These are phyloP conservation scores for Sander vitreus DNA, from an alignment of 2,113 vertebrate species.

Conservation along the genomic window DNA sequence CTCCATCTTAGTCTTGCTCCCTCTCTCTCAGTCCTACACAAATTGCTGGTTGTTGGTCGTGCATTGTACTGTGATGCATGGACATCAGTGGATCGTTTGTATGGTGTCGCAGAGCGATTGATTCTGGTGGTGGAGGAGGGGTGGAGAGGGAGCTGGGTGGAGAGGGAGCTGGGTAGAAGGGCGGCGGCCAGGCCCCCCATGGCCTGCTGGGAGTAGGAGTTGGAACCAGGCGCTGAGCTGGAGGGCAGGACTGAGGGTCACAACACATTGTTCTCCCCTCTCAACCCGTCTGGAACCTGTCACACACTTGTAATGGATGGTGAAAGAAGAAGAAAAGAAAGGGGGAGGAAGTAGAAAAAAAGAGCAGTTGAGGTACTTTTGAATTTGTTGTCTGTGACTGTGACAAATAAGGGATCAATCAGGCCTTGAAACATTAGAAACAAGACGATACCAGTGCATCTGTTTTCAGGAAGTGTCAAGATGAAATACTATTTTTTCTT, in stretches of 20 bases:
- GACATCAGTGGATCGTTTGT: conserved; percentile 83
- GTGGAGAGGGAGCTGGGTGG: conserved; percentile 45
- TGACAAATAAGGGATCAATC: conserved; percentile 80
- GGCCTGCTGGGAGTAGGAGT: conserved; percentile 85
- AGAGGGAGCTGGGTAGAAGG: conserved; percentile 44
- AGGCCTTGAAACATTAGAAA: conserved; percentile 41
- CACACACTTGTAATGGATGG: conserved; percentile 81
- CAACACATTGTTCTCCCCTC: conserved; percentile 83
- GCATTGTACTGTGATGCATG: conserved; percentile 80
- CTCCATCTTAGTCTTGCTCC: conserved; percentile 47
- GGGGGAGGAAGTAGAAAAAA: conserved; percentile 52
- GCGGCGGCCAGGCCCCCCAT: conserved; percentile 75
- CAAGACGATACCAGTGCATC: conserved; percentile 40
- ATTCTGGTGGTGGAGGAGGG: conserved; percentile 74
- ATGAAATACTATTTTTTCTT: neutral
- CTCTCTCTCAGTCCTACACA: conserved; percentile 50
- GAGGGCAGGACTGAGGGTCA: conserved; percentile 86
- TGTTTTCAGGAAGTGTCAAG: conserved; percentile 27
- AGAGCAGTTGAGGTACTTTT: conserved; percentile 68
- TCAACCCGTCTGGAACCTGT: conserved; percentile 77
- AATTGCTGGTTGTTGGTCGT: conserved; percentile 74
- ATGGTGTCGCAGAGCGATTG: conserved; percentile 84
- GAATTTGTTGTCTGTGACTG: conserved; percentile 59
- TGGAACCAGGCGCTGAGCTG: conserved; percentile 83
- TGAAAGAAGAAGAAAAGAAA: conserved; percentile 67